Evolutionary conservation across 2,113 vertebrate species (phyloP), one percentile per base, ranked within the genome.

Genomic region (Anthoscopus minutus): DNA sequence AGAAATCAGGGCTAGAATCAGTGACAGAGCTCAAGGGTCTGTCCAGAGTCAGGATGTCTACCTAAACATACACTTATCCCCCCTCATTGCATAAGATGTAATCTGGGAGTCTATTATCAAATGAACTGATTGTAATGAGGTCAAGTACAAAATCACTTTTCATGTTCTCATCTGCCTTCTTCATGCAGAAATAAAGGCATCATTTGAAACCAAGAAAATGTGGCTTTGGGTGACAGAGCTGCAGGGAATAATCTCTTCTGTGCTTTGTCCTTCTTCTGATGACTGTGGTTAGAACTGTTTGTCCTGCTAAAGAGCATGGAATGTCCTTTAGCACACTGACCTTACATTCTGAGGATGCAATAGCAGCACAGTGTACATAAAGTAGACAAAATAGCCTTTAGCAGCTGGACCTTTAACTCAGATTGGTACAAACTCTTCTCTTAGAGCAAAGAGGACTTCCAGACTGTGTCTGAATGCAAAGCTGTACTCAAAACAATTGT

Each of bases 361-460:
- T 20, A 62, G 2, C 15, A 79, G 25, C 0, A 0, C 61, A n/a
- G 23, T 9, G 5, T 25, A 37, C 10, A 38, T 31, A 45, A 73
- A 78, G 31, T 3, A 71, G 38, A 53, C 5, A 65, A 73, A 65
- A 77, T 2, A 70, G 25, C 4, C 22, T 60, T 53, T 58, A 47
- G 22, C 33, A 73, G 57, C n/a, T 10, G 10, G 54, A 78, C 5
- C 30, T 88, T 88, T 50, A 70, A 23, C 9, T 56, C 25, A 45
- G 12, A 27, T 73, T 61, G 22, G 14, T 50, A 60, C 16, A 64
- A 85, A 67, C 56, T 42, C 16, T 95, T 64, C 35, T 74, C 15
- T 58, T 54, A 42, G 35, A 74, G 42, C 18, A 35, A 16, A 12
- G 19, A 85, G 22, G 31, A 60, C 12, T 85, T 85, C 53, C 19